phyloP scores from a whole-genome alignment of 2,888 invertebrate species.

The Diploptera punctata region DNA sequence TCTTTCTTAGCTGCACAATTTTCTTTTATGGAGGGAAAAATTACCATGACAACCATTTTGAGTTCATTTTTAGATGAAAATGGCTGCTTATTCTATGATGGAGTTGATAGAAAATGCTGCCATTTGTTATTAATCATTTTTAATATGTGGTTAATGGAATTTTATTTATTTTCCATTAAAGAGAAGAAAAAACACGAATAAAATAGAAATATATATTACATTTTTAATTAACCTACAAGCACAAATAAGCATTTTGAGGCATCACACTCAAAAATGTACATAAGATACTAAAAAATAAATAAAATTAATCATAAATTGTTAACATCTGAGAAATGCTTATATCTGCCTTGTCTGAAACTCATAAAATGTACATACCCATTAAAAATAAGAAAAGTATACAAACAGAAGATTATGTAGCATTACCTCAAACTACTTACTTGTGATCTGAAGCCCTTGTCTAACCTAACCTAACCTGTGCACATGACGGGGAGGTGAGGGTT shows the following conservation, averaged over 20 bases:
- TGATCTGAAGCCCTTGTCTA: constrained; percentile 25
- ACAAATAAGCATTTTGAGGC: constrained; percentile 21
- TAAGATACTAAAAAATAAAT: constrained; percentile 23
- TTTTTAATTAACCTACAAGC: constrained; percentile 16
- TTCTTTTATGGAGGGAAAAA: constrained; percentile 36
- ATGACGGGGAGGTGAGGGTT: constrained; percentile 21
- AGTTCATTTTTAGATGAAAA: constrained; percentile 17
- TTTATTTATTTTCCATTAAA: constrained; percentile 22
- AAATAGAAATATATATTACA: constrained; percentile 29
- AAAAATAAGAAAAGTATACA: constrained; percentile 11
- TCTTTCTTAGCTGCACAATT: constrained; percentile 32
- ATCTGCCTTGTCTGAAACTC: neutral
- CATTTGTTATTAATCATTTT: neutral
- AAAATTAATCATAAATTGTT: too few relatives aligned
- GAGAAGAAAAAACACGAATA: constrained; percentile 20
- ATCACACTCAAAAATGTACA: constrained; percentile 25
- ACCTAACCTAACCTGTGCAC: constrained; percentile 18
- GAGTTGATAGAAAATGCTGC: constrained; percentile 15
- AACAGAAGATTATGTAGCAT: constrained; percentile 15
- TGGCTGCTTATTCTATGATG: constrained; percentile 6
- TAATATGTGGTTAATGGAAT: constrained; percentile 11
- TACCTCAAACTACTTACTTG: constrained; percentile 25
- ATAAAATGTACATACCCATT: constrained; percentile 17
- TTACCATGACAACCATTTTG: constrained; percentile 31
- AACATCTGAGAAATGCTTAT: constrained; percentile 4